These are phyloP conservation scores for Vidua chalybeata DNA, from an alignment of 2,113 vertebrate species.

Conservation along the genomic window DNA sequence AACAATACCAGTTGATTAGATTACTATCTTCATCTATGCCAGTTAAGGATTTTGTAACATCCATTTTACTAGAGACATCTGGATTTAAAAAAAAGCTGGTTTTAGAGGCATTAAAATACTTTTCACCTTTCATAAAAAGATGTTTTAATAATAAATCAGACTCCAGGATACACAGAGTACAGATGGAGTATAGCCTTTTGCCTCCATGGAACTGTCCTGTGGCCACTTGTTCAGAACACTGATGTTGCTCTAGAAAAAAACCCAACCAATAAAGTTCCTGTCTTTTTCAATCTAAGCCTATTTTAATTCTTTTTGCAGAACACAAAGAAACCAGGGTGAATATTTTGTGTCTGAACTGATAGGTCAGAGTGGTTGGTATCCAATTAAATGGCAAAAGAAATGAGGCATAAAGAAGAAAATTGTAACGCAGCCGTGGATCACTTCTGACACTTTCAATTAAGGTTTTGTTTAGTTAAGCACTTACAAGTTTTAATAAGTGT, in stretches of 20 bases:
- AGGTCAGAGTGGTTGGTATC: slow-evolving; percentile 27
- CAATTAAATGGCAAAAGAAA: slow-evolving; percentile 66
- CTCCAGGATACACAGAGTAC: not conserved
- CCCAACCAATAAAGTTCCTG: accelerated
- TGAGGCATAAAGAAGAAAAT: slow-evolving; percentile 58
- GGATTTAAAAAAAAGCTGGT: not conserved
- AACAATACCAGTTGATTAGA: not conserved
- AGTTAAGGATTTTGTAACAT: not conserved
- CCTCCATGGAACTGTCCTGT: not conserved
- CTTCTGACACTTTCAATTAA: slow-evolving; percentile 67
- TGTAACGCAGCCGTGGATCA: slow-evolving; percentile 50
- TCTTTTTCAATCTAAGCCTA: not conserved
- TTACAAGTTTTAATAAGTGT: slow-evolving; percentile 58
- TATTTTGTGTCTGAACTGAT: not conserved
- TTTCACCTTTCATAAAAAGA: not conserved
- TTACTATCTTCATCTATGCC: not conserved
- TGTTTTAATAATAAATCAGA: not conserved
- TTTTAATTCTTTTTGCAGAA: not conserved
- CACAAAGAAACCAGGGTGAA: not conserved
- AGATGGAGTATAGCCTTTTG: not conserved
- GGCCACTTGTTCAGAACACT: not conserved
- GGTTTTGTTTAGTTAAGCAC: slow-evolving; percentile 69
- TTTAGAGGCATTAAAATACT: not conserved
- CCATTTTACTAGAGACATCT: not conserved
- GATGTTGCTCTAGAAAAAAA: not conserved